A percentile compares a stretch with the other conserved stretches of the same genome.
Evolutionary conservation across 2,888 invertebrate genomes (phyloP).

Genomic region (Phymatocera aterrima): DNA sequence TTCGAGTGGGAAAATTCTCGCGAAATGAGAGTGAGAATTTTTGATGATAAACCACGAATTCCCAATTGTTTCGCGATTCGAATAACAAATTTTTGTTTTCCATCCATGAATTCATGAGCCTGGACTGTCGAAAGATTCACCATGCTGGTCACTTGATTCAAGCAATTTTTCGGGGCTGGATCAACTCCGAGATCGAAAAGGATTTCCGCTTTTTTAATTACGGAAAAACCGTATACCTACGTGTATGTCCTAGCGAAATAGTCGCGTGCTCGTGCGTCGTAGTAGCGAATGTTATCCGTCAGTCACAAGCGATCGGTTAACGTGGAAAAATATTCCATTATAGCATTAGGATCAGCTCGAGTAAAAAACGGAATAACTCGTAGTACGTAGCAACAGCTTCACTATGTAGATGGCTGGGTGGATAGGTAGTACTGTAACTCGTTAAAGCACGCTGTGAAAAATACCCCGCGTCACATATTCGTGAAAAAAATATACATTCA

Average conservation of each 20-base stretch:
- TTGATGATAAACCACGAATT: too few relatives aligned
- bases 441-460: conserved; percentile 18
- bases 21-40: too few relatives aligned
- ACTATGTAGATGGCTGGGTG: too few relatives aligned
- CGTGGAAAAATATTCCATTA: conserved; percentile 3
- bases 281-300: conserved; percentile 22
- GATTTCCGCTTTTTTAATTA: background rate
- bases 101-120: too few relatives aligned
- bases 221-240: background rate
- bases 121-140: too few relatives aligned
- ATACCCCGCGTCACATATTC: background rate
- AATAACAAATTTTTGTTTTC: too few relatives aligned
- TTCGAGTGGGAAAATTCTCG: too few relatives aligned
- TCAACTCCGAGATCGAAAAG: background rate
- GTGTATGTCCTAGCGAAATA: background rate
- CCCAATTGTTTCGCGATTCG: too few relatives aligned
- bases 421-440: background rate
- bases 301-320: conserved; percentile 17
- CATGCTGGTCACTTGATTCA: too few relatives aligned
- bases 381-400: background rate
- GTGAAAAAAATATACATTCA: background rate
- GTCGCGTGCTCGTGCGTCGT: too few relatives aligned
- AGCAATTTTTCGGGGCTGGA: too few relatives aligned
- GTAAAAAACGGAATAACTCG: background rate
- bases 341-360: conserved; percentile 40